Evolutionary conservation across 2,888 invertebrate species (phyloP).

Genomic region (Magallana nippona): DNA sequence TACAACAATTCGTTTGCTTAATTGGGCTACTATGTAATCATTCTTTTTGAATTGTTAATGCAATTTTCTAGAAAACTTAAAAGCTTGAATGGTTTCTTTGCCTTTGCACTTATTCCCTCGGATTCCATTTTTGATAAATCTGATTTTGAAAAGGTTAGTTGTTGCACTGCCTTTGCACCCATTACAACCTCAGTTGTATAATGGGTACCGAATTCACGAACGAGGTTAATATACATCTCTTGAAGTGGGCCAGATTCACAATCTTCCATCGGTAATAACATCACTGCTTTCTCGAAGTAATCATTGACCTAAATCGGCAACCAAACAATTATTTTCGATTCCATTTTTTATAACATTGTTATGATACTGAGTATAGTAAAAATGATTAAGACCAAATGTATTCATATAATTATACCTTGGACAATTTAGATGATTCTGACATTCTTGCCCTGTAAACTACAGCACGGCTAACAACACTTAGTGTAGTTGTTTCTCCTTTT

Average conservation of each 20-base stretch:
- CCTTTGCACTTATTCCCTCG: slow-evolving; percentile 39
- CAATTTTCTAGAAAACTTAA: too few species aligned
- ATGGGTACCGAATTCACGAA: slow-evolving; percentile 44
- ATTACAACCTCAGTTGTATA: slow-evolving; percentile 47
- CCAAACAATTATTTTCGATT: too few species aligned
- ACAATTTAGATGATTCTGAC: slow-evolving; percentile 31
- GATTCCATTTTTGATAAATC: slow-evolving; percentile 39
- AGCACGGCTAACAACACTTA: slow-evolving; percentile 38
- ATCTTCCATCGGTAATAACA: slow-evolving; percentile 36
- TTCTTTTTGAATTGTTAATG: too few species aligned
- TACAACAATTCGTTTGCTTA: too few species aligned
- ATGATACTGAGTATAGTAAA: too few species aligned
- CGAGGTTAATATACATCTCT: slow-evolving; percentile 22
- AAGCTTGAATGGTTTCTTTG: neutral
- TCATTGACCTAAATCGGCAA: slow-evolving; percentile 35
- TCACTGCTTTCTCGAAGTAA: slow-evolving; percentile 43
- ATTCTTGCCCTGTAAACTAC: slow-evolving; percentile 36
- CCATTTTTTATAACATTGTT: too few species aligned
- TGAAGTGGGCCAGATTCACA: slow-evolving; percentile 39
- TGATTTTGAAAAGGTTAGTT: slow-evolving; percentile 37
- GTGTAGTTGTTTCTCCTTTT: slow-evolving; percentile 41
- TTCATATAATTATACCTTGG: slow-evolving; percentile 32
- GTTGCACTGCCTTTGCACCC: slow-evolving; percentile 47
- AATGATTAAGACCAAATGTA: too few species aligned
- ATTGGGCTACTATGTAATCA: too few species aligned